A percentile compares a stretch with the other conserved stretches of the same genome.
Conservation (phyloP, 1,140 invertebrate genomes). For the Trissolcus basalis region DNA sequence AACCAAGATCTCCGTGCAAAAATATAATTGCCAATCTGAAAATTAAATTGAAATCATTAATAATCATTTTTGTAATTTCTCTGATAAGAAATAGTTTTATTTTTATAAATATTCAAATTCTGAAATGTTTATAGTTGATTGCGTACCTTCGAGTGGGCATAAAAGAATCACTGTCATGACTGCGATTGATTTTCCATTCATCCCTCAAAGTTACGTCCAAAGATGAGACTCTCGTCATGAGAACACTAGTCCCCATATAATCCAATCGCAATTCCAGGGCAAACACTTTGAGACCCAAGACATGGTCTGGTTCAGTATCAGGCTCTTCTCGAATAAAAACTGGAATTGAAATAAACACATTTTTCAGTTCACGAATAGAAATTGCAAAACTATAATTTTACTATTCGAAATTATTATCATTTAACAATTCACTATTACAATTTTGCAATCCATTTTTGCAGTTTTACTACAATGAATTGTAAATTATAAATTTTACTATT, state of each 20-base stretch:
- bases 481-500: too few species aligned
- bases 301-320: constrained; percentile 92
- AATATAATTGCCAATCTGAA: constrained; percentile 91
- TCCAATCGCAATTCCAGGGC: constrained; percentile 93
- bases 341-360: constrained; percentile 67
- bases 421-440: too few species aligned
- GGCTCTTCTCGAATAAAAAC: constrained; percentile 93
- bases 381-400: too few species aligned
- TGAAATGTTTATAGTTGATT: too few species aligned
- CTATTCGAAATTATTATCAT: too few species aligned
- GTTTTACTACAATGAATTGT: too few species aligned
- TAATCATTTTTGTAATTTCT: too few species aligned
- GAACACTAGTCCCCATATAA: constrained; percentile 96
- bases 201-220: constrained; percentile 87
- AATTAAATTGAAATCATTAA: too few species aligned
- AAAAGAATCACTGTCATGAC: constrained; percentile 73
- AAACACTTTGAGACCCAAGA: constrained; percentile 87
- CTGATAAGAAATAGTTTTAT: too few species aligned
- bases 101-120: too few species aligned
- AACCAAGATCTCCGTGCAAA: constrained; percentile 92
- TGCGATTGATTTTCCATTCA: constrained; percentile 85
- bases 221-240: constrained; percentile 92
- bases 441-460: too few species aligned
- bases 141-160: constrained; percentile 78
- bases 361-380: too few species aligned